Conservation (phyloP, 2,888 invertebrate species). For the Chrysodeixis includens region DNA sequence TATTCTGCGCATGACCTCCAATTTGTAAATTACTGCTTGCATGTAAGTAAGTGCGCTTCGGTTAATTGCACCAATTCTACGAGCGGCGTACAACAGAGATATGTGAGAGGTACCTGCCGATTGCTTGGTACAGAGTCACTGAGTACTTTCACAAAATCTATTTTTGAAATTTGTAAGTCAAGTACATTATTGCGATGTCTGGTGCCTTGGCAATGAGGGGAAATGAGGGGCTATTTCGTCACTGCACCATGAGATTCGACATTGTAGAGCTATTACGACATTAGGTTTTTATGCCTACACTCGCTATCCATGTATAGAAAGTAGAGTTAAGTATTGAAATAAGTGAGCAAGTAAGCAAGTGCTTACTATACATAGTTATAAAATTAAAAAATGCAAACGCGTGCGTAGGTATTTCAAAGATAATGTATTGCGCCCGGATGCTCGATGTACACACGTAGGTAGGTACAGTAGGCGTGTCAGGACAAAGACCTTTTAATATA, state of each 20-base stretch:
- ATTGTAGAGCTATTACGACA: neutral
- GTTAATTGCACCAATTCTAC: slow-evolving; percentile 37
- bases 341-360: neutral
- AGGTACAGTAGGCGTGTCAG: neutral
- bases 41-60: slow-evolving; percentile 21
- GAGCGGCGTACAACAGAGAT: slow-evolving; percentile 24
- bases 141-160: slow-evolving; percentile 37
- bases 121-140: slow-evolving; percentile 23
- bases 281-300: neutral
- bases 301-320: neutral
- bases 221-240: slow-evolving; percentile 1
- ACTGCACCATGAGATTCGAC: neutral
- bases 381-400: neutral
- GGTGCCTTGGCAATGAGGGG: neutral
- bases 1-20: slow-evolving; percentile 49
- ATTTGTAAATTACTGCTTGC: slow-evolving; percentile 40
- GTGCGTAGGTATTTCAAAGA: neutral
- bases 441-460: neutral
- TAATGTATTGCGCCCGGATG: neutral
- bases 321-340: neutral
- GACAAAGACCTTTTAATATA: neutral
- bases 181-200: slow-evolving; percentile 14
- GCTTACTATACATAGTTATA: neutral
- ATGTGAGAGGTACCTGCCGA: slow-evolving; percentile 29
- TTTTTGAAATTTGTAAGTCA: slow-evolving; percentile 41